Evolutionary conservation across 2,888 invertebrate genomes (phyloP), one percentile per base, ranked within the genome.

Genomic region (Itoplectis maculator): DNA sequence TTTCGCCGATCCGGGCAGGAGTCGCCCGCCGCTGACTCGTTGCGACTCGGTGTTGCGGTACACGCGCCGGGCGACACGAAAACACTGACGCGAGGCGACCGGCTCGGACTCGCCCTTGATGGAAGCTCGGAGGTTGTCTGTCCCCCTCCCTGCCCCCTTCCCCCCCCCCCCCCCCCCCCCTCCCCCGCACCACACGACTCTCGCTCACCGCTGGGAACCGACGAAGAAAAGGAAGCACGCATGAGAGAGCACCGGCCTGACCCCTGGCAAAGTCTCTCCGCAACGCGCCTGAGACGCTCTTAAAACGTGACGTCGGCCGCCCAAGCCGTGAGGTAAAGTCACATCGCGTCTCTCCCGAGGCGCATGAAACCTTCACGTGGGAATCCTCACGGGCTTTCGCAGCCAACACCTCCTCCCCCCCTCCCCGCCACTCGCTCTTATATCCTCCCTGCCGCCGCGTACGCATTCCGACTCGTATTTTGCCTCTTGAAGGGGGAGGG

Each of bases 221-320:
- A 51, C 82, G 76, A 63, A 80, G 79, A 73, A 79, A 56, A 78
- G 86, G 86, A 86, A 85, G 78, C 82, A 86, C 85, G 86, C 86
- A 84, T 86, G 85, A 85, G 81, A 73, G 79, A 85, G 80, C 86
- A 86, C 82, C 81, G 76, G 65, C 65, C 65, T 79, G 79, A 82
- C 79, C 82, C 82, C 18, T 18, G 72, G 3, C 29, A 29, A 5
- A 3, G 3, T 29, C 29, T 29, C 29, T 69, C 42, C 65, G 49
- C 59, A 72, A 76, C 81, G 61, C 61, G 61, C 61, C 61, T 37
- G 61, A 37, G 61, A 59, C 61, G 18, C 61, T 76, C 76, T 81
- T 76, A 66, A 81, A 81, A 81, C 66, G 81, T 68, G 72, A 68
- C 76, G 76, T 77, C 72, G 77, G 66, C 68, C 68, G 76, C 68